Percentiles rank a stretch among this genome's conserved stretches.
phyloP scores from a whole-genome alignment of 2,113 vertebrate species.

The Picathartes gymnocephalus region DNA sequence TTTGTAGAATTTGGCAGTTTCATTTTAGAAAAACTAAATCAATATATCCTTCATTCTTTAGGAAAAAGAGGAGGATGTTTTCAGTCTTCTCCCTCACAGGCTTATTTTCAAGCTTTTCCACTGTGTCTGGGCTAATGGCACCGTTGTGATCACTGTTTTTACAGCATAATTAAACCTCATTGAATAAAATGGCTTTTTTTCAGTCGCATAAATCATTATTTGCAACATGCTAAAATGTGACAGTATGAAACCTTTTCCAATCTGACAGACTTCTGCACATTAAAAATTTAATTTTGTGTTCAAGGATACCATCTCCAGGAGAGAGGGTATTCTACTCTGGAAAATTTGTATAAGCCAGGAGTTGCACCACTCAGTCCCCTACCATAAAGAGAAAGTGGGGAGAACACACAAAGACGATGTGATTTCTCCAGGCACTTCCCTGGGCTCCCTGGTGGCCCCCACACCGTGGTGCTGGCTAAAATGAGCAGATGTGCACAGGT shows the following conservation, averaged over 20 bases:
- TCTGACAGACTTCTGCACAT: background rate
- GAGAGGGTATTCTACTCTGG: background rate
- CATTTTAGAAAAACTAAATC: conserved; percentile 49
- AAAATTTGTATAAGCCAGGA: background rate
- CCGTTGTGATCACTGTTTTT: background rate
- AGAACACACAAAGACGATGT: background rate
- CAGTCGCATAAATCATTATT: conserved; percentile 1
- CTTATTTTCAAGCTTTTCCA: background rate
- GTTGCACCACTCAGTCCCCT: background rate
- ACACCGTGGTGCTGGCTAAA: background rate
- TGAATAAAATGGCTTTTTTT: conserved; percentile 15
- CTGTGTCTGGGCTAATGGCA: background rate
- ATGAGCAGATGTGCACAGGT: background rate
- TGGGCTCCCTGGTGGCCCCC: background rate
- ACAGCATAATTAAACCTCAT: background rate
- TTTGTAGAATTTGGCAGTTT: conserved; percentile 50
- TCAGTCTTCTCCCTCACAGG: background rate
- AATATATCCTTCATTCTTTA: conserved; percentile 33
- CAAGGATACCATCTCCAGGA: background rate
- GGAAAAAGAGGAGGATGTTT: conserved; percentile 8
- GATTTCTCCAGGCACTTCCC: background rate
- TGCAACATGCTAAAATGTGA: background rate
- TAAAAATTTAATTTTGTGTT: background rate
- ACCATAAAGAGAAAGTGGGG: background rate
- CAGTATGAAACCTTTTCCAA: background rate